Evolutionary conservation across 1,140 invertebrate species (phyloP).

Genomic region (Trachymyrmex cornetzi): DNA sequence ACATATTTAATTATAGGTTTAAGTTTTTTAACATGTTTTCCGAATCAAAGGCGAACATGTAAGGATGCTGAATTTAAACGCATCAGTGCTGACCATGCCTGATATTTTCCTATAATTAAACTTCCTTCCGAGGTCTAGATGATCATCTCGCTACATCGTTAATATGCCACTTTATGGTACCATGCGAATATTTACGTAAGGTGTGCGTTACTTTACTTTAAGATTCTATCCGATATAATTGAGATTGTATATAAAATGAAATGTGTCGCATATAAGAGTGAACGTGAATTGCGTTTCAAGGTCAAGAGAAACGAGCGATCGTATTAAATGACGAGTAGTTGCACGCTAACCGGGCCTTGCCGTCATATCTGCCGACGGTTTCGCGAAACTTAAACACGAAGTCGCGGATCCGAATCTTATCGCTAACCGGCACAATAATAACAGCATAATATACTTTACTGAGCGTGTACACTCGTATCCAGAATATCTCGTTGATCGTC

Average conservation of each 20-base stretch:
- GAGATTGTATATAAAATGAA: conserved; percentile 32
- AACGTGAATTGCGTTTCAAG: conserved; percentile 3
- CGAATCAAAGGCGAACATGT: neutral
- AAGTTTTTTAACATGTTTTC: neutral
- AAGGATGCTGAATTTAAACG: neutral
- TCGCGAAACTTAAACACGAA: conserved; percentile 33
- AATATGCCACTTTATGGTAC: conserved; percentile 21
- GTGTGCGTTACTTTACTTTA: conserved; percentile 15
- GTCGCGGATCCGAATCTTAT: conserved; percentile 13
- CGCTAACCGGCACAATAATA: conserved; percentile 40
- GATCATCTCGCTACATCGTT: neutral
- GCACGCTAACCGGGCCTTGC: neutral
- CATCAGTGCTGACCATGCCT: neutral
- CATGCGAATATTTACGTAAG: neutral
- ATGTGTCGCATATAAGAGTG: neutral
- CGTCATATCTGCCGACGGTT: conserved; percentile 44
- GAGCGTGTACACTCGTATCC: conserved; percentile 1
- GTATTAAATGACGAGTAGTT: neutral
- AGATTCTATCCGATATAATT: conserved; percentile 9
- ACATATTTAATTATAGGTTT: neutral
- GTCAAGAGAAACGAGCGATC: neutral
- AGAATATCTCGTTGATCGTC: conserved; percentile 53
- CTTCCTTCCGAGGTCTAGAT: neutral
- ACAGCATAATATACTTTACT: conserved; percentile 40
- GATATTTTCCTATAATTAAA: neutral